These are phyloP conservation scores for Saccopteryx bilineata DNA, from an alignment of 2,113 vertebrate genomes.

Conservation along the genomic window DNA sequence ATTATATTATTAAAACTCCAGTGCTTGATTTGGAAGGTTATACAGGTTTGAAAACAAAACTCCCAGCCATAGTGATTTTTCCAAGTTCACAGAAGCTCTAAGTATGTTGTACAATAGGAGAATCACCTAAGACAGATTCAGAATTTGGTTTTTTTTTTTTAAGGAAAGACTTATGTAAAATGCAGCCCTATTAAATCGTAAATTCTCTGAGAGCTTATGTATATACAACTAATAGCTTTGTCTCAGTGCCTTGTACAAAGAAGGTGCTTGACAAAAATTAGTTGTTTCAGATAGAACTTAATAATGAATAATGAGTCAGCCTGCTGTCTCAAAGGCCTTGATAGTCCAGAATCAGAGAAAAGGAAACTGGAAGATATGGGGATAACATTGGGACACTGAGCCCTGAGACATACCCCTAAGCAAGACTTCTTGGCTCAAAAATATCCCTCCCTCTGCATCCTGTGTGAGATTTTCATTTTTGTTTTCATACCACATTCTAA, in stretches of 20 bases:
- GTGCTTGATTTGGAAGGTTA: background rate
- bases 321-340: background rate
- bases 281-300: background rate
- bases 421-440: background rate
- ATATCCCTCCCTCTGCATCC: background rate
- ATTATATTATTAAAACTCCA: background rate
- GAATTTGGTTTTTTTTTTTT: background rate
- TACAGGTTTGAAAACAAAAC: background rate
- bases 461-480: background rate
- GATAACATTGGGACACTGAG: background rate
- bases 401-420: background rate
- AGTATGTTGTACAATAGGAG: background rate
- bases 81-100: background rate
- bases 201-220: background rate
- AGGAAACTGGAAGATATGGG: background rate
- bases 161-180: conserved; percentile 21
- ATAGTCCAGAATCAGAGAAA: background rate
- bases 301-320: background rate
- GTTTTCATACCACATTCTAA: background rate
- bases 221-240: background rate
- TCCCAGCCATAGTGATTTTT: background rate
- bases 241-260: background rate
- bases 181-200: background rate
- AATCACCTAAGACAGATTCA: background rate
- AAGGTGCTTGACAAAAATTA: background rate